phyloP scores from a whole-genome alignment of 64 coral and sea anemone species.

The Astreopora myriophthalma region DNA sequence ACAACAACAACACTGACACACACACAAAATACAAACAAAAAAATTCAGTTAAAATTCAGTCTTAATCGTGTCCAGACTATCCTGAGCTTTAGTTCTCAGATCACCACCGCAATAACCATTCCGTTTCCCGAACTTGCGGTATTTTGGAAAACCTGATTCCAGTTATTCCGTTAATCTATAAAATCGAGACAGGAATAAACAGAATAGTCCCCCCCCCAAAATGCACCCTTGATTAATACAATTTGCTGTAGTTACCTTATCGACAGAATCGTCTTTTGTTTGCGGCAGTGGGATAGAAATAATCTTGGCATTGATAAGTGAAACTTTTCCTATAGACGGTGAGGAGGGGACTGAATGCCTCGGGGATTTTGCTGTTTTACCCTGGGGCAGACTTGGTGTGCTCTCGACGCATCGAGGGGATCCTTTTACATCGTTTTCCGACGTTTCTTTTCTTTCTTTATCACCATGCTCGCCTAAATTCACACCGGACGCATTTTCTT shows the following conservation, averaged over 20 bases:
- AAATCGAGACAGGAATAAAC: too few relatives aligned
- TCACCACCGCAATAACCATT: too few relatives aligned
- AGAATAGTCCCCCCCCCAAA: too few relatives aligned
- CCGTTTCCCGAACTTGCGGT: too few relatives aligned
- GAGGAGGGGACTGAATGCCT: not conserved
- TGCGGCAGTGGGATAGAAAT: conserved; percentile 17
- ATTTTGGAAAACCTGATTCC: too few relatives aligned
- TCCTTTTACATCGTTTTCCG: not conserved
- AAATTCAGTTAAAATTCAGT: too few relatives aligned
- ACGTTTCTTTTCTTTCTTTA: not conserved
- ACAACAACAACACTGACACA: too few relatives aligned
- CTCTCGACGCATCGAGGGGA: not conserved
- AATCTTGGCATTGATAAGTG: conserved; percentile 19
- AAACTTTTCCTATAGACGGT: conserved; percentile 34
- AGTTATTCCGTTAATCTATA: too few relatives aligned
- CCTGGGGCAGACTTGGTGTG: not conserved
- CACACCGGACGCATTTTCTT: not conserved
- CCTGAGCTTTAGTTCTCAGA: too few relatives aligned
- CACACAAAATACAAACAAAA: too few relatives aligned
- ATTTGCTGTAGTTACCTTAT: not conserved
- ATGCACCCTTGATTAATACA: too few relatives aligned
- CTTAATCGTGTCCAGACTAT: too few relatives aligned
- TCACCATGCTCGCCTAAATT: not conserved
- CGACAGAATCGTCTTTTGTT: not conserved
- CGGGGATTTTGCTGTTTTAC: not conserved